Conservation (phyloP, 2,888 invertebrate genomes). For the Tuta absoluta region DNA sequence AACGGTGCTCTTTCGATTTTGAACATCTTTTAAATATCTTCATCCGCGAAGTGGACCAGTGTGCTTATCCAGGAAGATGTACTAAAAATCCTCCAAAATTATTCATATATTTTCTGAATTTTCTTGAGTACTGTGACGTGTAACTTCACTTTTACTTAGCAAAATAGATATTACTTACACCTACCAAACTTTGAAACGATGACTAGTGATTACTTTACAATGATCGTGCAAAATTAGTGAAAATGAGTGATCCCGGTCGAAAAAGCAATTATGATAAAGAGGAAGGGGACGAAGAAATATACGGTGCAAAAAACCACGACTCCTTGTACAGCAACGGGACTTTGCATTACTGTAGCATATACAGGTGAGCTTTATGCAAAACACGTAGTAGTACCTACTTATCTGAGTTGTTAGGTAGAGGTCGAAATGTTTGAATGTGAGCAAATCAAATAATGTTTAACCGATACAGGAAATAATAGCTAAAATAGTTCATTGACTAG, state of each 20-base stretch:
- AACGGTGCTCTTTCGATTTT: slow-evolving; percentile 35
- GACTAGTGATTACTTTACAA: slow-evolving; percentile 57
- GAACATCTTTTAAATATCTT: slow-evolving; percentile 31
- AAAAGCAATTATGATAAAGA: slow-evolving; percentile 64
- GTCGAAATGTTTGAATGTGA: neutral
- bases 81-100: neutral
- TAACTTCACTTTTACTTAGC: neutral
- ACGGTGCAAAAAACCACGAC: slow-evolving; percentile 70
- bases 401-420: neutral
- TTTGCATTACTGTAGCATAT: slow-evolving; percentile 80
- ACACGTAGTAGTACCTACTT: neutral
- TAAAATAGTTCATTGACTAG: neutral
- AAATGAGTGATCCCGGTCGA: slow-evolving; percentile 71
- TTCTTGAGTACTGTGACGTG: neutral
- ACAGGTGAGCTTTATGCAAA: slow-evolving; percentile 60
- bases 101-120: neutral
- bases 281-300: slow-evolving; percentile 61
- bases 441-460: neutral
- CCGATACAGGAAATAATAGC: neutral
- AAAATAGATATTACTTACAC: neutral
- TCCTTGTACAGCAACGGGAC: slow-evolving; percentile 81
- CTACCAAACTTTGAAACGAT: neutral
- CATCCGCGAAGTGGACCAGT: slow-evolving; percentile 7
- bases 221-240: slow-evolving; percentile 43
- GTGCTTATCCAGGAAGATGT: neutral